These are phyloP conservation scores for Vanessa cardui DNA, from an alignment of 2,888 invertebrate genomes.

Conservation along the genomic window DNA sequence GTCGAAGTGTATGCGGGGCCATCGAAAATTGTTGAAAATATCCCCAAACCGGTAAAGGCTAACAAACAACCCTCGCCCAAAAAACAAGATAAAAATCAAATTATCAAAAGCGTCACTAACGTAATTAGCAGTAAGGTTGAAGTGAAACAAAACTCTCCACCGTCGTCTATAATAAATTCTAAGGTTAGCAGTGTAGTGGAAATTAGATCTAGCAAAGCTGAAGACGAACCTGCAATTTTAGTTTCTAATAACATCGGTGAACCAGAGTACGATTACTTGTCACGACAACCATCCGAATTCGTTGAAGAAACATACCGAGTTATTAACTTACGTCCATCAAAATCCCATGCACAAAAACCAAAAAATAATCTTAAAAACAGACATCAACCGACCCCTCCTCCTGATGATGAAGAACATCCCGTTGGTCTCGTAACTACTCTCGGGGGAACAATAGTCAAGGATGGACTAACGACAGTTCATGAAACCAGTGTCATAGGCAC, in stretches of 20 bases:
- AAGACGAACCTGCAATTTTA: slow-evolving; percentile 83
- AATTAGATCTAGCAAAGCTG: slow-evolving; percentile 69
- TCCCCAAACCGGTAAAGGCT: slow-evolving; percentile 62
- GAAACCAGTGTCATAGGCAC: slow-evolving; percentile 96
- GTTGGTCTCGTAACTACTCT: slow-evolving; percentile 92
- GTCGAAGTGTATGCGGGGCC: slow-evolving; percentile 83
- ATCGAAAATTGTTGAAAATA: slow-evolving; percentile 72
- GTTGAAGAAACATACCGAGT: slow-evolving; percentile 93
- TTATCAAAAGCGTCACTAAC: slow-evolving; percentile 67
- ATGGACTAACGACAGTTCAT: slow-evolving; percentile 91
- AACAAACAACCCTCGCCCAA: slow-evolving; percentile 58
- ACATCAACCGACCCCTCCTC: slow-evolving; percentile 70
- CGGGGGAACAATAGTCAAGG: slow-evolving; percentile 91
- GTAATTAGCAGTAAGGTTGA: slow-evolving; percentile 76
- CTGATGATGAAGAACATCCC: slow-evolving; percentile 86
- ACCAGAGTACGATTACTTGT: slow-evolving; percentile 92
- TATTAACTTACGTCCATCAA: slow-evolving; percentile 89
- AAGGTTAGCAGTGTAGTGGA: slow-evolving; percentile 83
- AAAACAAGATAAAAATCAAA: slow-evolving; percentile 64
- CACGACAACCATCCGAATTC: slow-evolving; percentile 92
- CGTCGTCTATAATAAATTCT: slow-evolving; percentile 59
- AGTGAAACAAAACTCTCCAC: slow-evolving; percentile 68
- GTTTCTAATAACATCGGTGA: slow-evolving; percentile 88
- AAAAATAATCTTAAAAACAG: slow-evolving; percentile 72
- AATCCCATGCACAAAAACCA: slow-evolving; percentile 74